Base-by-base conservation (phyloP, 1,140 invertebrate species). In the Brachionus rotundiformis region DNA sequence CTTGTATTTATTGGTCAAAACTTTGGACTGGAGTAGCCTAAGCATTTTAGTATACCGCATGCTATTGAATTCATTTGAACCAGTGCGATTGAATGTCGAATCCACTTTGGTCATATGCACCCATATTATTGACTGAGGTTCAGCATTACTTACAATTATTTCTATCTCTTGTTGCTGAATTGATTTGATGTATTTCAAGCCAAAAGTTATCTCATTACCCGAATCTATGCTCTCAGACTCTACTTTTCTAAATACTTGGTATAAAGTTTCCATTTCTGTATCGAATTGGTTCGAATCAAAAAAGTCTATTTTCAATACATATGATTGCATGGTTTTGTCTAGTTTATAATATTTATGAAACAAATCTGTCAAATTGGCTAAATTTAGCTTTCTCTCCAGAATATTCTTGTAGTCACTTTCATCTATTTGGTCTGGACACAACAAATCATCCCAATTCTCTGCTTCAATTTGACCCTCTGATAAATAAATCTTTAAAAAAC, bases 91-190 rank as follows among this genome's bases (percentile, higher is more conserved):
- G 16, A 29, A 77, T 47, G 23, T 8, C 4, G 44, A 41, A n/a
- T 77, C 31, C 33, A 29, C 11, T 77, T 49, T 63, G 47, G 31
- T 59, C 47, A 59, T 59, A 25, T 79, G 44, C 6, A 79, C 47
- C 76, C 76, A 79, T 11, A 79, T 59, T 6, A 79, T 79, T 33
- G 47, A 79, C 31, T 54, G 59, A n/a, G 76, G 47, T 23, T 79
- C 76, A 3, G 47, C 31, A 19, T 59, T n/a, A 11, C 47, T 59
- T 0, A 79, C 47, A 19, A 79, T 54, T 10, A 79, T 59, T 79
- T 79, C 76, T 6, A 79, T 79, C 27, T 79, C 76, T 59, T 63
- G 44, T 10, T 79, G 76, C 31, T 79, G 76, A 41, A 79, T 54
- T 16, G 76, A 79, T 8, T 79, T 79, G 2, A 79, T 13, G 33